Evolutionary conservation across 2,113 vertebrate genomes (phyloP), one percentile per base, ranked within the genome.

Genomic region (Taxidea taxus): DNA sequence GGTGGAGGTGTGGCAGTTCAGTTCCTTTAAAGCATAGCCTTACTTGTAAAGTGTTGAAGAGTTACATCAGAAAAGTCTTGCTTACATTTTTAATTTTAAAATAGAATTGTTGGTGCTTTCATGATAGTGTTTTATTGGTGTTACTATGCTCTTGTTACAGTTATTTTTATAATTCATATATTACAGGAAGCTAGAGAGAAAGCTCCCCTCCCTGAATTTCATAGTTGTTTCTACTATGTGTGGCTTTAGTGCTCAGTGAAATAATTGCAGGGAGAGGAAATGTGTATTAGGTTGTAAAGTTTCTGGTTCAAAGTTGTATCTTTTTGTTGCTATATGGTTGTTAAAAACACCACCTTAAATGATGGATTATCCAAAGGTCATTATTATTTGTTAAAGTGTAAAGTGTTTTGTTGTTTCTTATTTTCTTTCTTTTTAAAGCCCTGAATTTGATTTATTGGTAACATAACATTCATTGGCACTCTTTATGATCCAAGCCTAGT

Each of bases 81-180:
- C 21, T 51, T 64, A 81, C 66, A 49, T 13, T 15, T 87, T 90
- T 80, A 64, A 31, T 91, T 85, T 82, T 72, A 88, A 93, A 60
- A 42, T 64, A 34, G 49, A 97, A 23, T 92, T 90, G 64, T 31
- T 25, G 90, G 10, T 91, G 68, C 25, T n/a, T 85, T 44, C 60
- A 21, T 81, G 18, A 60, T 83, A 84, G 23, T 84, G 25, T 23
- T 34, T 95, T 85, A 47, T 66, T 90, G 49, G 23, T 66, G 39
- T 51, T 90, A 34, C 34, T 66, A 0, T 68, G 80, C 64, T 72
- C 5, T 92, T 94, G 51, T 77, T 87, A 49, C 25, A 56, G 3
- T 56, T 89, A 3, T 44, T 89, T 98, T 97, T 93, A 25, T 91
- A 68, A 89, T 97, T 74, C 8, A 44, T 83, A 4, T 77, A 47